Evolutionary conservation across 2,113 vertebrate species (phyloP).

Genomic region (Emydocephalus ijimae): DNA sequence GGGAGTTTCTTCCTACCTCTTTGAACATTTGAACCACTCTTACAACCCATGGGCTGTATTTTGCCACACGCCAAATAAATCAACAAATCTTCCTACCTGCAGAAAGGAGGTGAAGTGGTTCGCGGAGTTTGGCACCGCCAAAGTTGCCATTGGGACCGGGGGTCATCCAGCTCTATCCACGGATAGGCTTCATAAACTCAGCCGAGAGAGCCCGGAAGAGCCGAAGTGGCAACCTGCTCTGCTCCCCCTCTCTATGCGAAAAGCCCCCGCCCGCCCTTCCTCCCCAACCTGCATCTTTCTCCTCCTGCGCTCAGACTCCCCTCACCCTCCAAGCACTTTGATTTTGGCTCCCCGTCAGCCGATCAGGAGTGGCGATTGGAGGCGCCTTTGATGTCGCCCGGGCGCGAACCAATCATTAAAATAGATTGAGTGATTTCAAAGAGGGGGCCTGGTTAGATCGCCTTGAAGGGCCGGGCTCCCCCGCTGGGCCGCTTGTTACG

Average conservation of each 20-base stretch:
- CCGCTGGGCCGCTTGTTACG: constrained; percentile 73
- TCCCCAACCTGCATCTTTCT: background rate
- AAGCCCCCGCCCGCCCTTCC: background rate
- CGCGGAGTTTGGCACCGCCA: constrained; percentile 63
- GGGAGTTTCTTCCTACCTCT: constrained; percentile 63
- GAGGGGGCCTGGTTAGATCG: constrained; percentile 68
- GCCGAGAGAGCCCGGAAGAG: background rate
- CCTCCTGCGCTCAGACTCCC: background rate
- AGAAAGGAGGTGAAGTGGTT: constrained; percentile 77
- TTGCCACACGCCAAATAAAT: too few species aligned
- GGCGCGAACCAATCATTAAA: constrained; percentile 61
- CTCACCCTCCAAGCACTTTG: background rate
- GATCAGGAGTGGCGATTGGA: constrained; percentile 40
- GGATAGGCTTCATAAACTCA: background rate
- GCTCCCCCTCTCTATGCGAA: background rate
- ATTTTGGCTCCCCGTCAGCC: constrained; percentile 47
- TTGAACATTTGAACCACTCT: too few species aligned
- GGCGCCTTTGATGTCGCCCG: constrained; percentile 59
- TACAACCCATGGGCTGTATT: too few species aligned
- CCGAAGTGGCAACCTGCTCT: background rate
- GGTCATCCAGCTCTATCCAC: constrained; percentile 74
- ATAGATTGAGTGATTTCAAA: constrained; percentile 73
- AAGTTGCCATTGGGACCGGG: background rate
- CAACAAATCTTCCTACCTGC: constrained; percentile 67
- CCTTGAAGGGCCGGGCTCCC: constrained; percentile 76